Evolutionary conservation across 2,888 invertebrate genomes (phyloP), one percentile per base, ranked within the genome.

Genomic region (Lycia hirtaria): DNA sequence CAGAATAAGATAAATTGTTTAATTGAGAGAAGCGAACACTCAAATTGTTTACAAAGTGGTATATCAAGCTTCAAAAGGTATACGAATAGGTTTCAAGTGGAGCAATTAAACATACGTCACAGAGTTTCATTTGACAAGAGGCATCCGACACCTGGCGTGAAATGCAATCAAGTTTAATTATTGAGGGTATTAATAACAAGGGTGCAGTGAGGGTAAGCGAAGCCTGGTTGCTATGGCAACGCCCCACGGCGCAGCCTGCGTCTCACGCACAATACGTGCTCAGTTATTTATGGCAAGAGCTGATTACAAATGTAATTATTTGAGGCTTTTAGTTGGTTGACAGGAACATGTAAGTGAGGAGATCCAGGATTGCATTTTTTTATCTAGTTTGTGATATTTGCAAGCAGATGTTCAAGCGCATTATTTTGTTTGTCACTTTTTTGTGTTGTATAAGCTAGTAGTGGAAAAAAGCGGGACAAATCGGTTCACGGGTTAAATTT

Each of bases 121-220:
- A 57, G 59, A 56, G 62, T 64, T 60, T 62, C 60, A 65, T 82
- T 80, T 82, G 86, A 84, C 85, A 82, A 85, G 79, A 84, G 85
- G 78, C 87, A 88, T 85, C 88, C 73, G 85, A 83, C 91, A 92
- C 91, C 91, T 92, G 91, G 90, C 84, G 90, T 84, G 91, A 88
- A 91, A 88, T 88, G 89, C 91, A 92, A 92, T 92, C 90, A 91
- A 88, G 89, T 88, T 91, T 91, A 91, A 91, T 92, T 90, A 92
- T 91, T 91, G 84, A 83, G 81, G 85, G 90, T 90, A 92, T 92
- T 92, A 91, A 91, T 92, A 90, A 90, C 90, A 87, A 90, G 91
- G 92, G 92, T 88, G 88, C 87, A 87, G 80, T 81, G 75, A 76
- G 88, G 87, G 85, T 76, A 75, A 78, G 80, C 74, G 79, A 76